Conservation (phyloP, 2,113 vertebrate species). For the Campylomormyrus numenius region DNA sequence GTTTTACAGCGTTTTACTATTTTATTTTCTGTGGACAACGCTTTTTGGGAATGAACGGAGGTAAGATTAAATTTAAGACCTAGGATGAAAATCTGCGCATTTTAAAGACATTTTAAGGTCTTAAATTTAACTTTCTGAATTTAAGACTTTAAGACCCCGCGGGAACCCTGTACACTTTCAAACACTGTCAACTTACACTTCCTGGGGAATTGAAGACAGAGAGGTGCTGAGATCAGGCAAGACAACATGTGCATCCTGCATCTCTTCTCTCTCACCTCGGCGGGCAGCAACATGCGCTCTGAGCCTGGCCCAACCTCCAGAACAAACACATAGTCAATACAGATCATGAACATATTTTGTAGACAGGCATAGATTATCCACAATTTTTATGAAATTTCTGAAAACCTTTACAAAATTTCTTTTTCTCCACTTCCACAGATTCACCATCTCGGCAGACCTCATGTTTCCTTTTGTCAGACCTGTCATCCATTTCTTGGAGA, state of each 20-base stretch:
- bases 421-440: slow-evolving; percentile 73
- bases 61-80: too few relatives aligned
- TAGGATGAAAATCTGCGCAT: too few relatives aligned
- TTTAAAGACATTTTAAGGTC: too few relatives aligned
- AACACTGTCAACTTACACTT: slow-evolving; percentile 66
- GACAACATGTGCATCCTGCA: slow-evolving; percentile 91
- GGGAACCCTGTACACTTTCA: neutral
- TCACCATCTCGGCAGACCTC: slow-evolving; percentile 52
- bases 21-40: too few relatives aligned
- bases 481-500: slow-evolving; percentile 33
- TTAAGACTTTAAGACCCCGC: too few relatives aligned
- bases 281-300: slow-evolving; percentile 80
- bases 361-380: slow-evolving; percentile 21
- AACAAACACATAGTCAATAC: neutral
- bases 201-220: slow-evolving; percentile 56
- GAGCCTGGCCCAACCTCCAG: slow-evolving; percentile 59
- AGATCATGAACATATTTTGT: slow-evolving; percentile 22
- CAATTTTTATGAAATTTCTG: slow-evolving; percentile 66
- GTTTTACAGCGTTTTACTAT: too few relatives aligned
- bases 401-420: slow-evolving; percentile 99
- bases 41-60: too few relatives aligned
- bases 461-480: slow-evolving; percentile 68
- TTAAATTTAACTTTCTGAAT: too few relatives aligned
- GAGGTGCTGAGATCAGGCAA: slow-evolving; percentile 69
- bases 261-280: slow-evolving; percentile 87